Evolutionary conservation across 2,888 invertebrate genomes (phyloP).

Genomic region (Hedychridium roseum): DNA sequence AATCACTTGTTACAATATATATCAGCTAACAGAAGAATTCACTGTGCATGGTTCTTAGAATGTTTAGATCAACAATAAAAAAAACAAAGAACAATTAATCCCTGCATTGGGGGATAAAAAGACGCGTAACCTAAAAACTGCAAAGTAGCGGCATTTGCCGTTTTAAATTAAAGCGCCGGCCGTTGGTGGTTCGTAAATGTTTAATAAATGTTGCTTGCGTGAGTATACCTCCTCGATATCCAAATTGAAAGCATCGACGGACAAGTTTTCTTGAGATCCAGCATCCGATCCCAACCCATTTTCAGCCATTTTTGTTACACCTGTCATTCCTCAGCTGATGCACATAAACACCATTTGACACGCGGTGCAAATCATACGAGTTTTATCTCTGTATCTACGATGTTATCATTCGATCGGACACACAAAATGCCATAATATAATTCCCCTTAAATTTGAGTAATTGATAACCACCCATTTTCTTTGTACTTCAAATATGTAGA

Average conservation of each 20-base stretch:
- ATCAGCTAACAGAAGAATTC: not conserved
- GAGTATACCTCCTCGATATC: conserved; percentile 74
- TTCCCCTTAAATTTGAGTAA: no score
- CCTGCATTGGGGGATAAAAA: no score
- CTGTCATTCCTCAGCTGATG: conserved; percentile 36
- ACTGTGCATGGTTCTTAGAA: no score
- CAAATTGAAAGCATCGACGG: conserved; percentile 68
- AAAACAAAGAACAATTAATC: no score
- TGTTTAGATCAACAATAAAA: no score
- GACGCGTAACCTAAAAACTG: conserved; percentile 26
- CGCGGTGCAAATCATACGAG: no score
- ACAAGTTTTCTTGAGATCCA: conserved; percentile 74
- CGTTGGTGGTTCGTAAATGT: not conserved
- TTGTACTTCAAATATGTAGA: no score
- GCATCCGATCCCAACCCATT: conserved; percentile 70
- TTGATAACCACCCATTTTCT: no score
- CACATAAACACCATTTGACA: conserved; percentile 20
- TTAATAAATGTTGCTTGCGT: conserved; percentile 2
- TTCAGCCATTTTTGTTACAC: conserved; percentile 57
- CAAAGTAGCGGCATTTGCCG: not conserved
- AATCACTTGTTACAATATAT: no score
- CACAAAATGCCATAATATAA: no score
- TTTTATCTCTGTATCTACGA: no score
- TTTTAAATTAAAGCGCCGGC: not conserved
- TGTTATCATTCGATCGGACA: no score